phyloP scores from a whole-genome alignment of 1,140 invertebrate species.

The Neodiprion pinetum region DNA sequence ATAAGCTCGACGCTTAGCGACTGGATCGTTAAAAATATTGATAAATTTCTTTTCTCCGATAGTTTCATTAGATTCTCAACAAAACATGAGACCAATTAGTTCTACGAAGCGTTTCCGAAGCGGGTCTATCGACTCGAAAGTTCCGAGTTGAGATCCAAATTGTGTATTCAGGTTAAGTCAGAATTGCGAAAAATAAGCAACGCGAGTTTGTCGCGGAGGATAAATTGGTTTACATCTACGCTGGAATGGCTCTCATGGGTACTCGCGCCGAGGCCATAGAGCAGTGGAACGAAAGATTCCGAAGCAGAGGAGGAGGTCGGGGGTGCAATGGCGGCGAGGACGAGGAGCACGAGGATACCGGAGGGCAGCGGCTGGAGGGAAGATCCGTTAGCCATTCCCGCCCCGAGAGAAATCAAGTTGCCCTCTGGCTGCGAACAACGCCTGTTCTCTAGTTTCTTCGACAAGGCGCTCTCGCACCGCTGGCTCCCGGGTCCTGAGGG shows the following conservation, averaged over 20 bases:
- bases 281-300: constrained; percentile 11
- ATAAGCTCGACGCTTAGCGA: too few species aligned
- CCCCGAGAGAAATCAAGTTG: constrained; percentile 53
- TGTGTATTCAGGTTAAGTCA: not conserved
- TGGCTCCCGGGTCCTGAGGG: not conserved
- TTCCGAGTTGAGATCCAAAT: not conserved
- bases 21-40: too few species aligned
- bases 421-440: constrained; percentile 37
- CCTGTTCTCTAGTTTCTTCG: constrained; percentile 41
- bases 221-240: constrained; percentile 52
- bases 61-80: too few species aligned
- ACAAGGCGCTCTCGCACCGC: constrained; percentile 12
- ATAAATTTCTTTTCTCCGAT: too few species aligned
- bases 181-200: constrained; percentile 3
- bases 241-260: constrained; percentile 47
- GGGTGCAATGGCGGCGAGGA: constrained; percentile 28
- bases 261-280: constrained; percentile 15
- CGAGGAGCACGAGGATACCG: constrained; percentile 16
- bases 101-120: not conserved
- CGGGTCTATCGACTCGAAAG: too few species aligned
- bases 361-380: constrained; percentile 22
- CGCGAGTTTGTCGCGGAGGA: constrained; percentile 35
- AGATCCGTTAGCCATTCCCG: constrained; percentile 33
- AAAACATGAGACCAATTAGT: too few species aligned
- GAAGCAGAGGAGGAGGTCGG: constrained; percentile 16